Base-by-base conservation (phyloP, 2,113 vertebrate genomes). In the Eira barbara region DNA sequence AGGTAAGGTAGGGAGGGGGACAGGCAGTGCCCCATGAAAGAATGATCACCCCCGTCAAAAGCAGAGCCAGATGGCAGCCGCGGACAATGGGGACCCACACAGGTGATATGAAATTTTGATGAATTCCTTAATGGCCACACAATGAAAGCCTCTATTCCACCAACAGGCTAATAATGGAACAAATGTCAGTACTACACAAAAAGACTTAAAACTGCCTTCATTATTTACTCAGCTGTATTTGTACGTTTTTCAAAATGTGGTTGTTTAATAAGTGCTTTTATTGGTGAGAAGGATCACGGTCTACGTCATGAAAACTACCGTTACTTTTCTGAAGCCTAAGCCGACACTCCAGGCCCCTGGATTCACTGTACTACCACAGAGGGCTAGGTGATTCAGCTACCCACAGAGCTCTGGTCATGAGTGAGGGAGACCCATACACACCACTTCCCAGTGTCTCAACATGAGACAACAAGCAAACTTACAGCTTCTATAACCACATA, bases 91-190 rank as follows among this genome's bases (percentile, higher is more conserved):
- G 89, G 92, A 85, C 65, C 49, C 61, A 10, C 42, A n/a, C 34
- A 18, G 63, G 78, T 18, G 0, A 67, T 25, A 98, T 97, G 73
- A 98, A 97, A 98, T 71, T 97, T 97, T 98, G 92, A 98, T 98
- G 96, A 98, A 94, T 85, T 92, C 91, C 63, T 97, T 95, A 93
- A 96, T 91, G 92, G 89, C 49, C 80, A 57, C 45, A 81, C 55
- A 95, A 97, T 83, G 83, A 93, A 95, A 93, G 86, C 61, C 88
- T 71, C 11, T 69, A 27, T 88, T 94, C 93, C 63, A 94, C 76
- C 96, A 97, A 94, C 34, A 42, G 69, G 20, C 87, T 89, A 96
- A 97, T 89, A 94, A 97, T 10, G 96, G 88, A 86, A 87, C 80
- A 94, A 92, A 95, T n/a, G 95, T 93, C 95, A 89, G 42, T 31